These are phyloP conservation scores for Macrotrachela quadricornifera DNA, from an alignment of 1,140 invertebrate genomes.

Conservation along the genomic window DNA sequence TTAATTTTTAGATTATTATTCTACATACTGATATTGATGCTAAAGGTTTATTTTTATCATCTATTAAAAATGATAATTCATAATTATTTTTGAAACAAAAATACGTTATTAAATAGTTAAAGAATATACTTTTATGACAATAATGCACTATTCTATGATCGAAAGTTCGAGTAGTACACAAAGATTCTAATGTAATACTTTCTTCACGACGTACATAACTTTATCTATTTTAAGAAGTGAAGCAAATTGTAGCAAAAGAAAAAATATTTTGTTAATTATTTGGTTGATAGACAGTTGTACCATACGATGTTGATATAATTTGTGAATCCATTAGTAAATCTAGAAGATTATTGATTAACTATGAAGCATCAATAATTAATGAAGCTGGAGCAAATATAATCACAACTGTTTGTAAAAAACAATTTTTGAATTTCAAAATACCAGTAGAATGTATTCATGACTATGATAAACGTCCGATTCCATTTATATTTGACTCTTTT, in stretches of 20 bases:
- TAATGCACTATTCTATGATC: conserved; percentile 64
- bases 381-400: conserved; percentile 93
- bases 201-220: conserved; percentile 83
- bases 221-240: conserved; percentile 47
- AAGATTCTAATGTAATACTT: conserved; percentile 67
- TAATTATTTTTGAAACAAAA: conserved; percentile 96
- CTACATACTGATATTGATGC: conserved; percentile 80
- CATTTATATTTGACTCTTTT: conserved; percentile 80
- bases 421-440: conserved; percentile 74
- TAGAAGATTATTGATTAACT: conserved; percentile 63
- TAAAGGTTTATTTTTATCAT: conserved; percentile 76
- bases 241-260: conserved; percentile 54
- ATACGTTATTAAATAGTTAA: conserved; percentile 77
- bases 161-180: conserved; percentile 63
- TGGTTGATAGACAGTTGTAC: conserved; percentile 76
- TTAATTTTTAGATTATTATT: conserved; percentile 45
- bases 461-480: conserved; percentile 82
- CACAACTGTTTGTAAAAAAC: conserved; percentile 53
- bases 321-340: conserved; percentile 83
- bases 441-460: conserved; percentile 71
- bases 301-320: conserved; percentile 79
- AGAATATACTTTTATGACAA: conserved; percentile 66
- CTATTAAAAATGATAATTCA: conserved; percentile 72
- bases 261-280: conserved; percentile 68
- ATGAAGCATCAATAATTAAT: conserved; percentile 80